Evolutionary conservation across 2,888 invertebrate species (phyloP).

Genomic region (Neoitamus cyanurus): DNA sequence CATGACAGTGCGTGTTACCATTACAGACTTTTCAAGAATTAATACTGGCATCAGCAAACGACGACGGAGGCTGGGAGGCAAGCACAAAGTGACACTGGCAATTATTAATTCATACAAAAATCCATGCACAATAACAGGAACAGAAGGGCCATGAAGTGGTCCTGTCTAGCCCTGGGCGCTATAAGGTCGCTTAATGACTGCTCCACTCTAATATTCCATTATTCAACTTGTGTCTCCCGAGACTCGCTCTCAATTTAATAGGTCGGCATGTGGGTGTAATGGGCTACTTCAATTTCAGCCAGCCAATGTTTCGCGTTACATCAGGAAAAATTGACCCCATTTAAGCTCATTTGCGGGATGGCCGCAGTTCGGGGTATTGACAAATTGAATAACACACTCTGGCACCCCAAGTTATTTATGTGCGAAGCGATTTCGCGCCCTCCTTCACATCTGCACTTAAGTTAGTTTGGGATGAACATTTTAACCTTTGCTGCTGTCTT

Average conservation of each 20-base stretch:
- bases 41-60: neutral
- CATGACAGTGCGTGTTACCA: slow-evolving; percentile 2
- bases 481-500: neutral
- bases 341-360: neutral
- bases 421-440: neutral
- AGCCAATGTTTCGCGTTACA: slow-evolving; percentile 2
- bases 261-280: slow-evolving; percentile 37
- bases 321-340: slow-evolving; percentile 28
- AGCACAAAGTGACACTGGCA: neutral
- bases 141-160: slow-evolving; percentile 11
- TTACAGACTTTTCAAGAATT: slow-evolving; percentile 24
- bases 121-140: slow-evolving; percentile 1
- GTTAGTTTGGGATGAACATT: neutral
- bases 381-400: slow-evolving; percentile 9
- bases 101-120: slow-evolving; percentile 28
- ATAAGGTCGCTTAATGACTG: slow-evolving; percentile 17
- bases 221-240: neutral
- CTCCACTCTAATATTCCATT: slow-evolving; percentile 32
- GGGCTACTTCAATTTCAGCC: slow-evolving; percentile 31
- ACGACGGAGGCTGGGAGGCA: neutral
- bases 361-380: neutral
- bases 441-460: neutral
- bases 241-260: neutral
- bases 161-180: slow-evolving; percentile 4
- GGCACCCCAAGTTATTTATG: neutral